Base-by-base conservation (phyloP, 2,797 vertebrate genomes). In the Sphenodon punctatus region DNA sequence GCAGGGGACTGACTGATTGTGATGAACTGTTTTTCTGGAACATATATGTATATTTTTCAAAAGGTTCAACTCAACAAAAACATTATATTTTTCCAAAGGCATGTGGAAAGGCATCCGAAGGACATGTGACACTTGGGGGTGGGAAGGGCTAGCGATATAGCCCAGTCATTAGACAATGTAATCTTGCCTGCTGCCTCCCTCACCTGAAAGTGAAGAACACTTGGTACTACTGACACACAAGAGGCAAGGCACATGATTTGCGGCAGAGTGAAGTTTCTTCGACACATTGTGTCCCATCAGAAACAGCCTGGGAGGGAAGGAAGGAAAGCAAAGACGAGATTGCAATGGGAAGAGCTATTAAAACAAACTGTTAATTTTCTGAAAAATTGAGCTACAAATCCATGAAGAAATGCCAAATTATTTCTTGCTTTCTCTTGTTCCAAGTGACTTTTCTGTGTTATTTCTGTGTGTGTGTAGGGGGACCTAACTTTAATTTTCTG, bases 401-500 rank as follows among this genome's bases (percentile, higher is more conserved):
- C 65, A 20, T 38, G 61, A 45, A 36, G 70, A 75, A 58, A 81
- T 85, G 41, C 51, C 41, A 80, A 55, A 66, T 5, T 16, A 14
- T 41, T 65, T 78, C n/a, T 63, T 55, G 67, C 32, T 16, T 14
- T 27, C 78, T 49, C 30, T 17, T 75, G 22, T 19, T 46, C 78
- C 46, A 82, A 73, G 16, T 49, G 3, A 51, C 79, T 82, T 79
- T 49, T 77, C 8, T 23, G 22, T 36, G 20, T 12, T 34, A 36
- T 58, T 58, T 34, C 34, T 58, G n/a, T n/a, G n/a, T n/a, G n/a
- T n/a, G n/a, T n/a, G n/a, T n/a, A n/a, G n/a, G n/a, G n/a, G n/a
- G n/a, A n/a, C n/a, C n/a, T n/a, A n/a, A n/a, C n/a, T n/a, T n/a
- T 78, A 59, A 67, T 88, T 88, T 90, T 92, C 81, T 82, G 66